A percentile compares a stretch with the other conserved stretches of the same genome.
Conservation (phyloP, 1,140 invertebrate genomes). For the Phymorhynchus buccinoides region DNA sequence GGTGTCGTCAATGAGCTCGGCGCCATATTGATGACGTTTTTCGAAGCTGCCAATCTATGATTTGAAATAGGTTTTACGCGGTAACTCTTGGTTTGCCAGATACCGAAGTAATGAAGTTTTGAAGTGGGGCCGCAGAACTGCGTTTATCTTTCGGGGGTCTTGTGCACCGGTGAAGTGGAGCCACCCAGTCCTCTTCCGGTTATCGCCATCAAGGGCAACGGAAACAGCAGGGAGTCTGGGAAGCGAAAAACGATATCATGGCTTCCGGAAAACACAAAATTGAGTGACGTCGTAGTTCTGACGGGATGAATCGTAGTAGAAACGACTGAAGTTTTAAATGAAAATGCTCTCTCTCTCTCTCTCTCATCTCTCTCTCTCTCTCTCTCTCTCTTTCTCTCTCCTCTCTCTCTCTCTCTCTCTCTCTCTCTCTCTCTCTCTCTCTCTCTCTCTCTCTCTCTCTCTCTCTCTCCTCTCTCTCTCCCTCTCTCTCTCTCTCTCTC, state of each 20-base stretch:
- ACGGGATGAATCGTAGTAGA: not conserved
- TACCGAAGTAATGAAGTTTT: no score
- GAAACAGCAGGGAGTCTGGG: not conserved
- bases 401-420: not conserved
- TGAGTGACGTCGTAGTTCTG: not conserved
- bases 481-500: not conserved
- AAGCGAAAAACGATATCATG: not conserved
- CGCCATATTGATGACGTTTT: no score
- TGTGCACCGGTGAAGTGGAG: not conserved
- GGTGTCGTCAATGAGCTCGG: no score
- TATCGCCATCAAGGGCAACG: not conserved
- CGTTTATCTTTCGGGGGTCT: no score
- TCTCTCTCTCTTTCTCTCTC: not conserved
- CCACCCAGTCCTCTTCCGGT: not conserved
- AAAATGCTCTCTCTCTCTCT: not conserved
- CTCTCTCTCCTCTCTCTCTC: not conserved
- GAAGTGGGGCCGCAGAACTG: no score
- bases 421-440: no score
- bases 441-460: no score
- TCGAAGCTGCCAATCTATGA: no score
- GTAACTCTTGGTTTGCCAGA: no score
- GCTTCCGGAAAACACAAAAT: not conserved
- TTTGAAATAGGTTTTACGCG: no score
- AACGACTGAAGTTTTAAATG: not conserved
- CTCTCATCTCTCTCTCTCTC: not conserved